Conservation (phyloP, 2,888 invertebrate genomes). For the Lasius fuliginosus region DNA sequence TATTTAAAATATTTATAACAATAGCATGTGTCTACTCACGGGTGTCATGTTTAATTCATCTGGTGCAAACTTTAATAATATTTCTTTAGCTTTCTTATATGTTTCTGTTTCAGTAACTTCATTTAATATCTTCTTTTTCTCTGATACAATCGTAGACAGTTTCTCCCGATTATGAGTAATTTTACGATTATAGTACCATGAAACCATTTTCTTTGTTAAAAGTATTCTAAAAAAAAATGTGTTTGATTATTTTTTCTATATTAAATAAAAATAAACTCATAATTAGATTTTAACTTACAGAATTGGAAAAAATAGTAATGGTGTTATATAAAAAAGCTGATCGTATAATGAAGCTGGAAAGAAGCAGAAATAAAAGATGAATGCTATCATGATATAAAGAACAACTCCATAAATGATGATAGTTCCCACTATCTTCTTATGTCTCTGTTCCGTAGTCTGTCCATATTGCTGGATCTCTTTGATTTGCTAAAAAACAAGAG, state of each 20-base stretch:
- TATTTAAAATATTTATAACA: slow-evolving; percentile 17
- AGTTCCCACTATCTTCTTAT: slow-evolving; percentile 93
- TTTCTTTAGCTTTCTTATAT: slow-evolving; percentile 97
- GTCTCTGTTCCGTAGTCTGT: slow-evolving; percentile 92
- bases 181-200: slow-evolving; percentile 96
- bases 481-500: slow-evolving; percentile 88
- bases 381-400: slow-evolving; percentile 90
- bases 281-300: slow-evolving; percentile 90
- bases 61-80: slow-evolving; percentile 94
- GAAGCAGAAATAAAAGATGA: slow-evolving; percentile 93
- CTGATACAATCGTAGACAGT: slow-evolving; percentile 90
- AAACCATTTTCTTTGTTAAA: slow-evolving; percentile 92
- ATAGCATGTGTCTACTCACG: slow-evolving; percentile 71
- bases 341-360: slow-evolving; percentile 92
- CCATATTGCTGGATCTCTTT: slow-evolving; percentile 93
- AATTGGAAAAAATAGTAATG: slow-evolving; percentile 93
- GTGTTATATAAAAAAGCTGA: slow-evolving; percentile 92
- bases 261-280: slow-evolving; percentile 13
- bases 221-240: slow-evolving; percentile 89
- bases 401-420: slow-evolving; percentile 91
- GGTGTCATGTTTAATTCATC: slow-evolving; percentile 87
- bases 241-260: not conserved
- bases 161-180: slow-evolving; percentile 92
- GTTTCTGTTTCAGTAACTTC: slow-evolving; percentile 99
- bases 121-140: slow-evolving; percentile 96